Evolutionary conservation across 2,888 invertebrate species (phyloP), one percentile per base, ranked within the genome.

Genomic region (Lithophane semibrunnea): DNA sequence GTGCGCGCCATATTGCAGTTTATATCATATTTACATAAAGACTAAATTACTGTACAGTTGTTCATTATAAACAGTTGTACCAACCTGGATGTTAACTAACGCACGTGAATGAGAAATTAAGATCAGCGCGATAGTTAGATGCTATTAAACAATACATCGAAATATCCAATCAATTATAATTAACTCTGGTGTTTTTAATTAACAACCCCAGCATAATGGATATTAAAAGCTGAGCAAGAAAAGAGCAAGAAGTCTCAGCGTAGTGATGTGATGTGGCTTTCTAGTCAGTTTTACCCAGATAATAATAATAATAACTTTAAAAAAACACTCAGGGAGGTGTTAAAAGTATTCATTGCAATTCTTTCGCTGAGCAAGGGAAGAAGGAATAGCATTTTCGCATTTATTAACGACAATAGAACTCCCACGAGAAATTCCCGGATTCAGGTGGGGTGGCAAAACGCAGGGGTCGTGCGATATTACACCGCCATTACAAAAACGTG

Each of bases 361-460:
- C 88, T 85, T 85, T 88, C 83, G 75, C 79, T 72, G 77, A 73
- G 77, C 82, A 69, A 79, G 88, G 89, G 72, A 74, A 64, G 73
- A 86, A 90, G 89, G 90, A 85, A 88, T 87, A 89, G 73, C 89
- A 91, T 93, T 93, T 93, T 92, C 90, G 92, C 92, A 93, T 92
- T 94, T 95, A 94, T 93, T 93, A 93, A 94, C 92, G 90, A 84
- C 86, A 89, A 88, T 91, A 90, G 89, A 91, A 91, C 89, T 95
- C 95, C 96, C 96, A 92, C 87, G 96, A 94, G 96, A 94, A 94
- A 94, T 95, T 90, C 88, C 85, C 87, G 85, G 89, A 92, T 91
- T 89, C 94, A 94, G 93, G 93, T 93, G 89, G 94, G 95, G 95
- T 91, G 89, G 87, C 88, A 80, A 85, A 75, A 85, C 82, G 87